These are phyloP conservation scores for Agrilus cyanescens DNA, from an alignment of 2,888 invertebrate genomes.

Conservation along the genomic window DNA sequence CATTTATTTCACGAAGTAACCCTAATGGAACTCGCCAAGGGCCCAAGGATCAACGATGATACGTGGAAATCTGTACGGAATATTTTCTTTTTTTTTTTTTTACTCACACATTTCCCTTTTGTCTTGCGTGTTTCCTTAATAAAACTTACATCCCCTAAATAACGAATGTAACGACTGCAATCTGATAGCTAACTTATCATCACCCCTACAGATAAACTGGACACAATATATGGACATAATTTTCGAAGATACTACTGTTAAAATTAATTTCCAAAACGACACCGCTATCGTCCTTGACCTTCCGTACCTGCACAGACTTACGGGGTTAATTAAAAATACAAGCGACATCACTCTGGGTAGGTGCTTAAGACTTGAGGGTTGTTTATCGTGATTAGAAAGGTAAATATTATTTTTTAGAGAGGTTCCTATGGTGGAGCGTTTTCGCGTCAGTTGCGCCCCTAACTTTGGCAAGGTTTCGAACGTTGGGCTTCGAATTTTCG, in stretches of 20 bases:
- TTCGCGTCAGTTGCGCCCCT: constrained; percentile 53
- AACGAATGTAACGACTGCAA: too few species aligned
- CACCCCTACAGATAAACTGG: constrained; percentile 49
- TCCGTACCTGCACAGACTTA: constrained; percentile 50
- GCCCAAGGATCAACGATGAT: constrained; percentile 29
- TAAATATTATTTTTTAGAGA: constrained; percentile 39
- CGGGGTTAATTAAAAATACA: constrained; percentile 41
- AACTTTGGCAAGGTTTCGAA: constrained; percentile 44
- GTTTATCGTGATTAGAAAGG: background rate
- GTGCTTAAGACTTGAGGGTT: constrained; percentile 8
- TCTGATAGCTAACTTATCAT: constrained; percentile 1
- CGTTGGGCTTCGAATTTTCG: constrained; percentile 52
- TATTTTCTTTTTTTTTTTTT: background rate
- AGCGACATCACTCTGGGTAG: constrained; percentile 45
- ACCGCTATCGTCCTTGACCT: constrained; percentile 54
- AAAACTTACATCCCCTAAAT: too few species aligned
- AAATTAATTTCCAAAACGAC: constrained; percentile 34
- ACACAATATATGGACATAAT: constrained; percentile 43
- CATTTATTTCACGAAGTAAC: constrained; percentile 54
- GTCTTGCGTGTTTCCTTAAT: background rate
- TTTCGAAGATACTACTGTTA: constrained; percentile 46
- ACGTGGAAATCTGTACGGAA: constrained; percentile 39
- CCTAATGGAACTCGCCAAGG: constrained; percentile 40
- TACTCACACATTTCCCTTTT: background rate
- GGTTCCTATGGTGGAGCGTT: constrained; percentile 61